Base-by-base conservation (phyloP, 2,888 invertebrate species). In the Fabriciana adippe region DNA sequence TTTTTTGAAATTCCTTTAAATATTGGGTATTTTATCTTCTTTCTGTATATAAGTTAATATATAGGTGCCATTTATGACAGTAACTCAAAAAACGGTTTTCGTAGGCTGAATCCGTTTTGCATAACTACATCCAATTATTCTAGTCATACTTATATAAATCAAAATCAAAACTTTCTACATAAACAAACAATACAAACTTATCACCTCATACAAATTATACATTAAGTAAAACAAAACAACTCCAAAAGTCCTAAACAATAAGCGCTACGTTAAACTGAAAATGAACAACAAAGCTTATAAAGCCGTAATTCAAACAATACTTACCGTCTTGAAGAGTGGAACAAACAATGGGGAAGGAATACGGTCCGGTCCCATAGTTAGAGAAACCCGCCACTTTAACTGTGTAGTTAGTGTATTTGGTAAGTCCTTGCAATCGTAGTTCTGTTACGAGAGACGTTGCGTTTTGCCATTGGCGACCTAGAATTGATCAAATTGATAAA, bases 321-420 rank as follows among this genome's bases (percentile, higher is more conserved):
- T 93, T 84, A 97, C 97, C 94, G 85, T 98, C 97, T 88, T 97
- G 97, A 76, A 96, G 94, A 0, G 98, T 98, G 55, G 94, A 93
- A 81, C 97, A 97, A 81, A 95, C 95, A 80, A 97, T 94, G 21
- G 97, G 95, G 61, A 94, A 93, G 75, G 97, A 96, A 77, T 95
- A 93, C 31, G 96, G 94, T 4, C 98, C 98, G 77, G 97, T 96
- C 2, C 98, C 98, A 64, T 96, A 96, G 76, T 96, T 95, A 0
- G 97, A 98, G 84, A 95, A 97, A 1, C 97, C 97, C 74, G 97
- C 92, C 16, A 97, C 96, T 85, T 96, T 95, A 75, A 98, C 94
- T 45, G 97, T 97, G 85, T 98, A 98, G 93, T 98, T 98, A 45
- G 97, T 96, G 81, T 95, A 97, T 83, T 97, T 97, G 78, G 95